phyloP scores from a whole-genome alignment of 2,888 invertebrate genomes.

The Teleiodes luculella region DNA sequence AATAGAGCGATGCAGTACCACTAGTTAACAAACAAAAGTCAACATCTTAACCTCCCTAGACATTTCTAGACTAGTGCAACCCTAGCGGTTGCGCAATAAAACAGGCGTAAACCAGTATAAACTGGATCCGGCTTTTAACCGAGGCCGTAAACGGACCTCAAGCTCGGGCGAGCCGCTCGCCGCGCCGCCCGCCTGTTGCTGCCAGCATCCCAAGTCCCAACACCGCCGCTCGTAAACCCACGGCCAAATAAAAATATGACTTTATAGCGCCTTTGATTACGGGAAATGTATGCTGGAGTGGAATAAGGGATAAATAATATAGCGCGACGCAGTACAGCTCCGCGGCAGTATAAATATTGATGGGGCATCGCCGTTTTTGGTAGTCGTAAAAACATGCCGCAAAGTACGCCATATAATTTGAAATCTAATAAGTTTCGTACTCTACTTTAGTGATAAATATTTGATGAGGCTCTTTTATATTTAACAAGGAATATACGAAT shows the following conservation, averaged over 20 bases:
- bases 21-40: background rate
- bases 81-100: constrained; percentile 21
- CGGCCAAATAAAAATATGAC: constrained; percentile 38
- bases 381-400: background rate
- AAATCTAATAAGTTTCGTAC: constrained; percentile 3
- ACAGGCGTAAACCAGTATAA: constrained; percentile 15
- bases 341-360: constrained; percentile 7
- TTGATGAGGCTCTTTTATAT: background rate
- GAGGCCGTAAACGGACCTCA: constrained; percentile 17
- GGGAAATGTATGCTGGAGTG: constrained; percentile 15
- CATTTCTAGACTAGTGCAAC: background rate
- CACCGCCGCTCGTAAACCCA: constrained; percentile 34
- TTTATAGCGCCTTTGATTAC: constrained; percentile 42
- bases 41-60: background rate
- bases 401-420: constrained; percentile 2
- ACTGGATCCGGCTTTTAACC: constrained; percentile 24
- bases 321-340: constrained; percentile 8
- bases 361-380: constrained; percentile 1
- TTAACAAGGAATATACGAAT: background rate
- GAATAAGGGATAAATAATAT: constrained; percentile 11
- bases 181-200: constrained; percentile 40
- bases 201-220: no score
- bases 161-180: constrained; percentile 5
- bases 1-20: no score
- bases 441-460: background rate